A percentile compares a stretch with the other conserved stretches of the same genome.
phyloP scores from a whole-genome alignment of 2,797 vertebrate species.

The Eulemur mongoz region DNA sequence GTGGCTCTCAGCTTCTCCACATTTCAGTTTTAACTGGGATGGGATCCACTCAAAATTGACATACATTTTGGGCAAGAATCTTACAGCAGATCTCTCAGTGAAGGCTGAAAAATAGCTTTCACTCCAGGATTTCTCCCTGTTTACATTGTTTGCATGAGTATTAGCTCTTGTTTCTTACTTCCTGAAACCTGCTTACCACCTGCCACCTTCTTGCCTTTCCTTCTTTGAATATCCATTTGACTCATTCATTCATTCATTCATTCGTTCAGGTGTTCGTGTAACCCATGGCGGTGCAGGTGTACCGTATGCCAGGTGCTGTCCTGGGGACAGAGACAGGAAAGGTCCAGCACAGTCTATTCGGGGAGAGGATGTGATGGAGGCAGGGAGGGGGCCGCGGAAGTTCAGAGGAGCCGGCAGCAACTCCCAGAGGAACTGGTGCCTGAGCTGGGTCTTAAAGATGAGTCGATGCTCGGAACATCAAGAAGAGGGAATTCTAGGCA shows the following conservation, averaged over 20 bases:
- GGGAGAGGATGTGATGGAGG: background rate
- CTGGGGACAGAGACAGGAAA: background rate
- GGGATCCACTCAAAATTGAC: background rate
- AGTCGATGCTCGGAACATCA: background rate
- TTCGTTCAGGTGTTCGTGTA: background rate
- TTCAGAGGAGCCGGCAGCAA: background rate
- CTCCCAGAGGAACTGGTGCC: background rate
- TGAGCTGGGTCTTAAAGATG: background rate
- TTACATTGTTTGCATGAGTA: background rate
- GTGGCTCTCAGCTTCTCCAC: background rate
- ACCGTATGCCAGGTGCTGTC: background rate
- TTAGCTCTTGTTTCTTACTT: background rate
- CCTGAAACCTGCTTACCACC: background rate
- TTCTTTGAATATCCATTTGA: background rate
- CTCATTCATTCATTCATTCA: background rate
- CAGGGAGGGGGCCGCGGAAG: background rate
- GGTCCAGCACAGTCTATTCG: rapidly evolving
- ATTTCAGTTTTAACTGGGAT: background rate
- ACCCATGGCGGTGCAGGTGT: background rate
- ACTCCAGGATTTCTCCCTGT: background rate
- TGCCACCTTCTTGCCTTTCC: background rate
- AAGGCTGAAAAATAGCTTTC: slow-evolving; percentile 5
- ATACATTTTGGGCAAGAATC: background rate
- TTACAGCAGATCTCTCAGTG: background rate
- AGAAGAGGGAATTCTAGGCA: background rate